A percentile compares a stretch with the other conserved stretches of the same genome.
phyloP scores from a whole-genome alignment of 2,888 invertebrate species.

The Tiliacea aurago region DNA sequence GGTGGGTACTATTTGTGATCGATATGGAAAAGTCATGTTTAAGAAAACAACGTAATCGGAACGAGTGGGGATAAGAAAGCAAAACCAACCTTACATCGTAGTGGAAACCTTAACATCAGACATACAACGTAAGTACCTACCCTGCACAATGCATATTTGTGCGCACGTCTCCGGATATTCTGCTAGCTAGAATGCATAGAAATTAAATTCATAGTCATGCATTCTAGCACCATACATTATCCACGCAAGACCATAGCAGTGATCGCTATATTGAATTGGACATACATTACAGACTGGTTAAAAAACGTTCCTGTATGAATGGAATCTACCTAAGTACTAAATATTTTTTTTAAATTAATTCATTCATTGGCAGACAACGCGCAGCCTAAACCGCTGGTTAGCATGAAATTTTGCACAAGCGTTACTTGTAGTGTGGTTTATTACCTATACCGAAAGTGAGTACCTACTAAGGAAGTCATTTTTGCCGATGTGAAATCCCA shows the following conservation, averaged over 20 bases:
- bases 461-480: too few species aligned
- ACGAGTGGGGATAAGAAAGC: background rate
- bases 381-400: too few species aligned
- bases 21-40: background rate
- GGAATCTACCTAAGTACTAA: background rate
- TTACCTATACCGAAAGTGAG: too few species aligned
- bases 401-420: too few species aligned
- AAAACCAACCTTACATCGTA: background rate
- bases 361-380: too few species aligned
- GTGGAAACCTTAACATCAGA: background rate
- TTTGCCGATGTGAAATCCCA: too few species aligned
- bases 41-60: background rate
- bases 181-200: background rate
- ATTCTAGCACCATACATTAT: background rate
- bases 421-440: too few species aligned
- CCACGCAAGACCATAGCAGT: background rate
- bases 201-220: background rate
- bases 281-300: too few species aligned
- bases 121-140: background rate
- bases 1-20: constrained; percentile 1
- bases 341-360: too few species aligned
- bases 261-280: background rate
- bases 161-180: too few species aligned
- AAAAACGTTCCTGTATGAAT: background rate
- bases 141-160: background rate